Percentiles rank a stretch among this genome's conserved stretches.
phyloP scores from a whole-genome alignment of 1,140 invertebrate species.

The Drosophila biarmipes region DNA sequence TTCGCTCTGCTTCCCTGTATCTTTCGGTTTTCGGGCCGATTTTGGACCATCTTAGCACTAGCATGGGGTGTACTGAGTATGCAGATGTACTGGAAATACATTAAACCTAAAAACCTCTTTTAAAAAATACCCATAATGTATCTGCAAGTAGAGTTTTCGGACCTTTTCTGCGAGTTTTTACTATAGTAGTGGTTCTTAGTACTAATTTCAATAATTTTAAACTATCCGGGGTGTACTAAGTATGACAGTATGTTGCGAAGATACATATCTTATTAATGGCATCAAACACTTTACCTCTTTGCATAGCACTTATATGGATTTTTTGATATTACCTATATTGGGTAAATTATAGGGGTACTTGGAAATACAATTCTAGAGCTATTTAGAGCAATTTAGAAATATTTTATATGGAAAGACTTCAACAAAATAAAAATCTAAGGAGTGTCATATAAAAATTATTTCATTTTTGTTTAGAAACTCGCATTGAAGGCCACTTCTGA shows the following conservation, averaged over 20 bases:
- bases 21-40: neutral
- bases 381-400: too few relatives aligned
- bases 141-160: too few relatives aligned
- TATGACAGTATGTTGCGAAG: neutral
- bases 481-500: too few relatives aligned
- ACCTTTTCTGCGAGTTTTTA: neutral
- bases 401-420: neutral
- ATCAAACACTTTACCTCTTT: neutral
- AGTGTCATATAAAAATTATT: too few relatives aligned
- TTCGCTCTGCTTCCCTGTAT: slow-evolving; percentile 44
- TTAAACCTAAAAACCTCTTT: neutral
- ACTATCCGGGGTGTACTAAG: neutral
- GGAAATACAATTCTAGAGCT: too few relatives aligned
- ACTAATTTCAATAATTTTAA: neutral
- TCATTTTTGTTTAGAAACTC: too few relatives aligned
- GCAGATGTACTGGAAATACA: too few relatives aligned
- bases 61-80: slow-evolving; percentile 6
- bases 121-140: too few relatives aligned
- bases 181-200: neutral
- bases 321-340: neutral
- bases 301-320: neutral
- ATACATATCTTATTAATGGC: neutral
- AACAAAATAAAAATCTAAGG: neutral
- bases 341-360: too few relatives aligned
- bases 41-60: slow-evolving; percentile 10